Percentiles rank a stretch among this genome's conserved stretches.
phyloP scores from a whole-genome alignment of 2,113 vertebrate genomes.

The Fregetta grallaria region DNA sequence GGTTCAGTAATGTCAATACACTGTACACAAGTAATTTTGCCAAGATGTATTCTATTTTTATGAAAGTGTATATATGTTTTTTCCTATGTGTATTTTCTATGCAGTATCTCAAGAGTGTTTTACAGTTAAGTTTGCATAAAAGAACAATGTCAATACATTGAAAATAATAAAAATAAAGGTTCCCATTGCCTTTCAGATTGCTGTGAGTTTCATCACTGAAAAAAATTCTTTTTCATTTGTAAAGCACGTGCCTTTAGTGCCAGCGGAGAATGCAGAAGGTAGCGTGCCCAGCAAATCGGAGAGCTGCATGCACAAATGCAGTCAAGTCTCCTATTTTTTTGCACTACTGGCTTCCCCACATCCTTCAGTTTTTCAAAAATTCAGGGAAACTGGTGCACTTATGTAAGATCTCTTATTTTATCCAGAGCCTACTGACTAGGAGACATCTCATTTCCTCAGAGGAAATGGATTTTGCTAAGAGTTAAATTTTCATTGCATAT shows the following conservation, averaged over 20 bases:
- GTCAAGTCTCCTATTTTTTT: neutral
- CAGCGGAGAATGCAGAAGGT: neutral
- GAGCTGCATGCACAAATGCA: neutral
- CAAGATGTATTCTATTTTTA: slow-evolving; percentile 97
- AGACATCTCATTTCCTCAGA: neutral
- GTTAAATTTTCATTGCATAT: neutral
- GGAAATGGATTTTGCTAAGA: neutral
- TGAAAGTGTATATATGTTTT: slow-evolving; percentile 82
- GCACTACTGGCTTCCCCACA: neutral
- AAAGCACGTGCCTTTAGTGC: neutral
- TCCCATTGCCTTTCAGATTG: slow-evolving; percentile 33
- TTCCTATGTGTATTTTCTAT: slow-evolving; percentile 73
- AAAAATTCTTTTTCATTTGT: neutral
- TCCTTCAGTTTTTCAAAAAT: neutral
- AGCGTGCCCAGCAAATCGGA: neutral
- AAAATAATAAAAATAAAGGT: slow-evolving; percentile 74
- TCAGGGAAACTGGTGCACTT: neutral
- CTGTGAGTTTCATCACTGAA: neutral
- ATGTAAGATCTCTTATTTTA: neutral
- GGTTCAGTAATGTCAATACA: slow-evolving; percentile 76
- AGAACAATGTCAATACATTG: slow-evolving; percentile 27
- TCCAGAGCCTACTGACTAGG: neutral
- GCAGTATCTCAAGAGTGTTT: slow-evolving; percentile 67
- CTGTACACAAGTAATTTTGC: slow-evolving; percentile 78
- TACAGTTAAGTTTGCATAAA: slow-evolving; percentile 68